Evolutionary conservation across 2,113 vertebrate genomes (phyloP), one percentile per base, ranked within the genome.

Genomic region (Ciconia stormi): DNA sequence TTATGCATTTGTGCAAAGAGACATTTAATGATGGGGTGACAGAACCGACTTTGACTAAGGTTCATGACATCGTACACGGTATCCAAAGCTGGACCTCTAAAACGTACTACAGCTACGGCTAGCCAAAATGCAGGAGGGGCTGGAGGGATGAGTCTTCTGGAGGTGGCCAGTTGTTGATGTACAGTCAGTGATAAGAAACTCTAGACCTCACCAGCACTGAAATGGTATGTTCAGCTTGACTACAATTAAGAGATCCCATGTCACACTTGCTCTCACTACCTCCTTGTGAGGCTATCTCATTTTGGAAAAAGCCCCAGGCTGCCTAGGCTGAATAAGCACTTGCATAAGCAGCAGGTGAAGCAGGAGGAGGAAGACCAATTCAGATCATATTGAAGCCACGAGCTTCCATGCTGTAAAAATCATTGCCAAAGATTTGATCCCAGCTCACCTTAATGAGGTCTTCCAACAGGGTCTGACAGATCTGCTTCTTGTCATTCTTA

Each of bases 381-480:
- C 77, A 87, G 19, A 27, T 11, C 16, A 13, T 3, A 61, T 3
- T 25, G 61, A 40, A 50, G 17, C 20, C 25, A 27, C 0, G 0
- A 71, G 56, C 9, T 62, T 63, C 20, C 2, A 1, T 8, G 16
- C 27, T 72, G 34, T 44, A 80, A 81, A n/a, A 52, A 40, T 20
- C 21, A n/a, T 4, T 47, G 22, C 13, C 21, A 50, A 56, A 80
- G 49, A 19, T 38, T 7, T 29, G 29, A 46, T 49, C 42, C 47
- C 49, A 26, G 34, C 97, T 97, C 96, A 99, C 99, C 99, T 99
- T 99, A 73, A 99, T 97, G 84, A 99, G 97, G 17, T 96, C 98
- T 95, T 99, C 98, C 96, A 99, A 84, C 40, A 99, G 97, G 46
- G 97, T 98, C 88, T 93, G 98, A 92, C 99, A 99, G 52, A 98